Percentiles rank a stretch among this genome's conserved stretches.
phyloP scores from a whole-genome alignment of 1,140 invertebrate species.

The Habropoda laboriosa region DNA sequence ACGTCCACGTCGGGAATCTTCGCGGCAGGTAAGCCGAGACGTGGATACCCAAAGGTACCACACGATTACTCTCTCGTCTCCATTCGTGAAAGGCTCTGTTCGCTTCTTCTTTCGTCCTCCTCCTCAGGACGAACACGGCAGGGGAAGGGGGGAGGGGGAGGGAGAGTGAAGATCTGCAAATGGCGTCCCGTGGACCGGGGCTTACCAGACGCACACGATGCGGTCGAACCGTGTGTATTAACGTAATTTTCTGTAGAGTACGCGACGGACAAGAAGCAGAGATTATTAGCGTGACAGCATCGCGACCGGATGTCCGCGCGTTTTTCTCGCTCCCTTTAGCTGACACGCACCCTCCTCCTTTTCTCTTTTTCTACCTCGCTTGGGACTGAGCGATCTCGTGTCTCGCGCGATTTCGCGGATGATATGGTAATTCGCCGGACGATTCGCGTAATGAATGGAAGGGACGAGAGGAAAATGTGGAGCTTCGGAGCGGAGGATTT shows the following conservation, averaged over 20 bases:
- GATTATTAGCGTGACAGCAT: slow-evolving; percentile 58
- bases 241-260: slow-evolving; percentile 38
- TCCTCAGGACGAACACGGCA: neutral
- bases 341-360: neutral
- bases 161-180: slow-evolving; percentile 23
- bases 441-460: slow-evolving; percentile 9
- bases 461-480: neutral
- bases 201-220: neutral
- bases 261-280: slow-evolving; percentile 27
- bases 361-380: neutral
- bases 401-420: slow-evolving; percentile 45
- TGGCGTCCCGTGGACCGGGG: slow-evolving; percentile 24
- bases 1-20: slow-evolving; percentile 12
- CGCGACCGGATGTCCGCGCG: slow-evolving; percentile 38
- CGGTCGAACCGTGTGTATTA: slow-evolving; percentile 11
- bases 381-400: no score
- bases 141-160: neutral
- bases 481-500: neutral
- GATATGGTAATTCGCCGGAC: slow-evolving; percentile 16
- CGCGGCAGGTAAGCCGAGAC: slow-evolving; percentile 49
- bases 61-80: slow-evolving; percentile 37
- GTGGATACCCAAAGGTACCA: slow-evolving; percentile 33
- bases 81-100: slow-evolving; percentile 39
- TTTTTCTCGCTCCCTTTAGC: neutral
- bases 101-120: neutral